Base-by-base conservation (phyloP, 2,797 vertebrate genomes). In the Myoxocephalus aenaeus region DNA sequence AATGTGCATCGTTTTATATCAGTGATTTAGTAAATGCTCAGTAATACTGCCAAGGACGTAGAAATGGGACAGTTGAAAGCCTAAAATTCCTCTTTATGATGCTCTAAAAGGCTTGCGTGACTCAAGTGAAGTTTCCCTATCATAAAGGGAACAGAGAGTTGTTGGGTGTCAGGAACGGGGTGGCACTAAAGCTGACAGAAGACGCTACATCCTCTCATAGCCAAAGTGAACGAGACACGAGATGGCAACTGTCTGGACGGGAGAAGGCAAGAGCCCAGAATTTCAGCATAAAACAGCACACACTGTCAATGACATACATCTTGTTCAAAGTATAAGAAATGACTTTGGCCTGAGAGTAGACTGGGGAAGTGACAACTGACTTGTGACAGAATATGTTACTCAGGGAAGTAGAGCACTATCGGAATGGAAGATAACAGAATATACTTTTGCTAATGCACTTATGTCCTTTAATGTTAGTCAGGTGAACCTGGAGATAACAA, bases 171-270 rank as follows among this genome's bases (percentile, higher is more conserved):
- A 85, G 68, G 80, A 78, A 81, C 38, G 7, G 68, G 72, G 82
- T 46, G 6, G 29, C 58, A 32, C 61, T n/a, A 54, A 53, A 77
- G 79, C 82, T 80, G 88, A 90, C 87, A 90, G 74, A 68, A 82
- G 51, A 81, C 5, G 65, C 71, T 74, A 34, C 75, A 70, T 85
- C 82, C 69, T 84, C 75, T 91, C 75, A 77, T 32, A 58, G 82
- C 67, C 65, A 50, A 50, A 78, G 69, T 77, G 85, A 87, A 74
- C 40, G 5, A 77, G 63, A 90, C 79, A 69, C 12, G 61, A 84
- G 71, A 79, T 87, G 90, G 79, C 81, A 87, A 88, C 77, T 89
- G 86, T 86, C 72, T 83, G 65, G 46, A 82, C 5, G 59, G 71
- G 54, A 67, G 65, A 67, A 80, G 70, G 88, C 72, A 82, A 76